These are phyloP conservation scores for Leiothrix lutea DNA, from an alignment of 2,113 vertebrate genomes.

Conservation along the genomic window DNA sequence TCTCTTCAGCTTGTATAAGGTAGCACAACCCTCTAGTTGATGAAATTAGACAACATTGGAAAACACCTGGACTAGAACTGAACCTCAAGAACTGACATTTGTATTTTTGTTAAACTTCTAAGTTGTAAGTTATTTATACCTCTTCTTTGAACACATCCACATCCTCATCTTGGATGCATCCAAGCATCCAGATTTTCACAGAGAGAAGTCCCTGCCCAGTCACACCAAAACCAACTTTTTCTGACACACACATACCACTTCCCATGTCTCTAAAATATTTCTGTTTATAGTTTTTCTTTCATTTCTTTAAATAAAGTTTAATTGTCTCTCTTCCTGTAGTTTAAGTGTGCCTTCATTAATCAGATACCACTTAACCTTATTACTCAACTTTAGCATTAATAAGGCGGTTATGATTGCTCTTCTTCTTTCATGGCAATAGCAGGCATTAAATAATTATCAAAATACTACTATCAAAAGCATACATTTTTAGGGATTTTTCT, in stretches of 20 bases:
- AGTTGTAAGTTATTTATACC: background rate
- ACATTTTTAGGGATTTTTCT: background rate
- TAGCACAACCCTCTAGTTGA: background rate
- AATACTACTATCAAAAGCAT: background rate
- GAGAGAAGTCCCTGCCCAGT: background rate
- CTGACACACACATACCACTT: fast-evolving
- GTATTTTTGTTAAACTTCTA: background rate
- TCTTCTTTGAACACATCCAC: background rate
- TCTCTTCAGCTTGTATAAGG: background rate
- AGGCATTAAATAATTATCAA: background rate
- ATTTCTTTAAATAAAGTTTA: background rate
- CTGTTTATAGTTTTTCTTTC: background rate
- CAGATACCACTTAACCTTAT: background rate
- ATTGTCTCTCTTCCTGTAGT: background rate
- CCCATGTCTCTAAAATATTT: background rate
- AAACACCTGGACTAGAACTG: background rate
- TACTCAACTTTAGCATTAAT: background rate
- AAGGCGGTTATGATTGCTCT: background rate
- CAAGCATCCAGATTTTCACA: background rate
- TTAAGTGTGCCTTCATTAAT: background rate
- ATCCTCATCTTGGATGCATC: background rate
- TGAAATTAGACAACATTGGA: background rate
- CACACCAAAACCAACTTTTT: background rate
- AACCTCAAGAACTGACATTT: background rate
- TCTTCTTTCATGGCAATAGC: background rate